Conservation (phyloP, 1,140 invertebrate species). For the Portunus trituberculatus region DNA sequence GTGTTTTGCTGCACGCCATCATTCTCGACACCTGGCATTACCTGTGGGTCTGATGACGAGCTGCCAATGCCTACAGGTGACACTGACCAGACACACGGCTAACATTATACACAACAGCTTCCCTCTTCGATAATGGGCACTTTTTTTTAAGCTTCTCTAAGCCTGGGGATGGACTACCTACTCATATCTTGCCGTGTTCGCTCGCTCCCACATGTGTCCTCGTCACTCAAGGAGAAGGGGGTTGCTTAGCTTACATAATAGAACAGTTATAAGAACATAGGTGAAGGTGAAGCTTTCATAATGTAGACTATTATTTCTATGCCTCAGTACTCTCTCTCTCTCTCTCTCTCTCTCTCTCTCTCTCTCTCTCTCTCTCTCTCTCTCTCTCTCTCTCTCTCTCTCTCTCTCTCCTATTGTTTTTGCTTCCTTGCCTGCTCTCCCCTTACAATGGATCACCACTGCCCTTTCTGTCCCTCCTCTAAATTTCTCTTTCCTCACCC, state of each 20-base stretch:
- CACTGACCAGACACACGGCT: neutral
- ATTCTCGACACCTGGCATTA: neutral
- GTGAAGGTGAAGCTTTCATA: neutral
- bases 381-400: too few relatives aligned
- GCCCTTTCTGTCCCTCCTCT: neutral
- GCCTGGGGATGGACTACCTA: too few relatives aligned
- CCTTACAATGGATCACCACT: neutral
- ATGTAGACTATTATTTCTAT: neutral
- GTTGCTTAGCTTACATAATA: neutral
- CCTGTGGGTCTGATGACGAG: neutral
- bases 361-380: too few relatives aligned
- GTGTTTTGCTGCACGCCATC: neutral
- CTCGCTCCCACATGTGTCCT: too few relatives aligned
- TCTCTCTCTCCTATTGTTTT: too few relatives aligned
- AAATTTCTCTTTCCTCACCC: conserved; percentile 1
- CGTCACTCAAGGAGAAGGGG: too few relatives aligned
- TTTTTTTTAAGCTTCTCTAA: too few relatives aligned
- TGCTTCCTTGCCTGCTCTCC: neutral
- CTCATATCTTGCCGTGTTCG: too few relatives aligned
- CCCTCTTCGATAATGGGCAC: too few relatives aligned
- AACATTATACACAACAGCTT: too few relatives aligned
- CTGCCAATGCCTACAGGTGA: too few relatives aligned
- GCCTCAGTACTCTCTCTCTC: neutral
- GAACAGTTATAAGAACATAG: neutral
- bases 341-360: too few relatives aligned